A percentile compares a stretch with the other conserved stretches of the same genome.
Conservation (phyloP, 2,888 invertebrate species). For the Pseudanteris insignis region DNA sequence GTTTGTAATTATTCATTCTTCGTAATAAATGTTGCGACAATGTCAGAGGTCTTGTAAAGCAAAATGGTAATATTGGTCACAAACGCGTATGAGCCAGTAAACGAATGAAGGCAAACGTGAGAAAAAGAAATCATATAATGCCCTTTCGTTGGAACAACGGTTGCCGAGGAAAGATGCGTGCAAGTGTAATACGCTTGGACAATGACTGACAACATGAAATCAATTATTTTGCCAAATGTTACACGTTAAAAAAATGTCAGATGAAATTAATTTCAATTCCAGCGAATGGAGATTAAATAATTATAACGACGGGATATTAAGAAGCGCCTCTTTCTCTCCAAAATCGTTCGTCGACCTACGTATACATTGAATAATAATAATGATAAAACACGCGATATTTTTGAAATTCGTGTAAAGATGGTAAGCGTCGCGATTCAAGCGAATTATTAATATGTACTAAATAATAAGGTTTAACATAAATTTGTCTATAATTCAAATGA, state of each 20-base stretch:
- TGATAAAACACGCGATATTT: conserved; percentile 37
- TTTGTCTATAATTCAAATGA: conserved; percentile 50
- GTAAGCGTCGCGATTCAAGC: conserved; percentile 30
- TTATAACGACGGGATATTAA: conserved; percentile 17
- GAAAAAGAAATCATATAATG: conserved; percentile 33
- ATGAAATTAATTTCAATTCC: background rate
- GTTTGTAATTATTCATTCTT: too few relatives aligned
- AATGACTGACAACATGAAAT: conserved; percentile 2
- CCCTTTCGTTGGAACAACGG: conserved; percentile 12
- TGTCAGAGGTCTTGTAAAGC: conserved; percentile 40
- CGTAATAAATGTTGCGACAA: conserved; percentile 15
- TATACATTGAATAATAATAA: conserved; percentile 27
- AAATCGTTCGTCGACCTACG: conserved; percentile 35
- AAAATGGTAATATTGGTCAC: conserved; percentile 26
- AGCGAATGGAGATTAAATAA: conserved; percentile 2
- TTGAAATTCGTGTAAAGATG: conserved; percentile 42
- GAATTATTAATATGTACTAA: conserved; percentile 45
- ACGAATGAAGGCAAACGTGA: conserved; percentile 17
- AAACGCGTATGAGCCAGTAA: too few relatives aligned
- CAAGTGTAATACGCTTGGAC: conserved; percentile 22
- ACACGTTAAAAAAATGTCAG: background rate
- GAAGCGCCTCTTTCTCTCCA: conserved; percentile 17
- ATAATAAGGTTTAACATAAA: conserved; percentile 47
- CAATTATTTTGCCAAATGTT: too few relatives aligned
- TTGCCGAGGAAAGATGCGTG: conserved; percentile 22